These are phyloP conservation scores for Schlechtendalia chinensis DNA, from an alignment of 1,140 invertebrate genomes.

Conservation along the genomic window DNA sequence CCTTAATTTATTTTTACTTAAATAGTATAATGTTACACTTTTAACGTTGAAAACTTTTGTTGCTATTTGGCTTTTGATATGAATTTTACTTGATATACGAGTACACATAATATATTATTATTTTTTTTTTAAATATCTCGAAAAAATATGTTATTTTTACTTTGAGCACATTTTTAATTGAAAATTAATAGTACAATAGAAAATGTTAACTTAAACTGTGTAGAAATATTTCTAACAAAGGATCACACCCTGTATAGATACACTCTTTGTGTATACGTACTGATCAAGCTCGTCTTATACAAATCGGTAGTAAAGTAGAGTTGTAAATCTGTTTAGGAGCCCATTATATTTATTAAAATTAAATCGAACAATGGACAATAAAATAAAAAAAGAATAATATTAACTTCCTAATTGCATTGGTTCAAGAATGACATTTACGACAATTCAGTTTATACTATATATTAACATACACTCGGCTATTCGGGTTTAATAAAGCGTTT, in stretches of 20 bases:
- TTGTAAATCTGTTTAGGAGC: slow-evolving; percentile 11
- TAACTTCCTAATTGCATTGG: slow-evolving; percentile 33
- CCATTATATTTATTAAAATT: slow-evolving; percentile 42
- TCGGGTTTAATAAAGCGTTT: not conserved
- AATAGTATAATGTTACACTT: too few species aligned
- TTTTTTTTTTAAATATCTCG: too few species aligned
- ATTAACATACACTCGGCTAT: not conserved
- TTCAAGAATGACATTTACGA: slow-evolving; percentile 37
- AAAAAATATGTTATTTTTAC: too few species aligned
- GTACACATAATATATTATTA: too few species aligned
- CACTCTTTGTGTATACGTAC: not conserved
- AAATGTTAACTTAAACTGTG: too few species aligned
- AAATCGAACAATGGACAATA: slow-evolving; percentile 33
- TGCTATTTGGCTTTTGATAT: too few species aligned
- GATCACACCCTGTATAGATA: not conserved
- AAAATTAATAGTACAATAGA: not conserved
- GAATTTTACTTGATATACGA: too few species aligned
- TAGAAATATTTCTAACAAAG: not conserved
- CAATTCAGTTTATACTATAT: not conserved
- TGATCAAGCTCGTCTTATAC: not conserved
- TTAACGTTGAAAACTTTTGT: too few species aligned
- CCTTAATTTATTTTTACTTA: not conserved
- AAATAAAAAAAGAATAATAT: slow-evolving; percentile 8
- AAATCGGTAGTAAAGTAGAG: not conserved
- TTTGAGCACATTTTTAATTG: too few species aligned